Percentiles rank a stretch among this genome's conserved stretches.
These are phyloP conservation scores for Drosophila maculinotata DNA, from an alignment of 2,888 invertebrate species.

Conservation along the genomic window DNA sequence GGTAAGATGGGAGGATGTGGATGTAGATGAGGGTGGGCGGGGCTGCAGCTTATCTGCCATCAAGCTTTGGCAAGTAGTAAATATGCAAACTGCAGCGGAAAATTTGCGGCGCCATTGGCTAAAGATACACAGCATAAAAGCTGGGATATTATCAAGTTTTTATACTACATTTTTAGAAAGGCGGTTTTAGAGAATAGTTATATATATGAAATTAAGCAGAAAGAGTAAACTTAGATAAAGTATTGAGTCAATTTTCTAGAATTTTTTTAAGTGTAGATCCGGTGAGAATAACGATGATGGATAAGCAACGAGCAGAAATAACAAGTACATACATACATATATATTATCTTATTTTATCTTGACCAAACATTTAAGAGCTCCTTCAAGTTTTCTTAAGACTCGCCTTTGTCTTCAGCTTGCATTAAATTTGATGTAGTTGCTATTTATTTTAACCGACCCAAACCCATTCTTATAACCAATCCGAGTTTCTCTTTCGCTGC, in stretches of 20 bases:
- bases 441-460: constrained; percentile 41
- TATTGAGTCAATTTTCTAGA: too few species aligned
- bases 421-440: constrained; percentile 56
- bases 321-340: neutral
- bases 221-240: too few species aligned
- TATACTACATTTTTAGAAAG: too few species aligned
- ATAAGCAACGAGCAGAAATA: neutral
- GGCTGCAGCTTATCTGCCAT: constrained; percentile 44
- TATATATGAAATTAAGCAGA: too few species aligned
- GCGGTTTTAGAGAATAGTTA: too few species aligned
- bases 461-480: neutral
- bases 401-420: constrained; percentile 32
- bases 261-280: neutral
- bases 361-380: constrained; percentile 20
- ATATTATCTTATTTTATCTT: neutral
- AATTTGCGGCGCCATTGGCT: constrained; percentile 16
- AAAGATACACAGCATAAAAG: constrained; percentile 6
- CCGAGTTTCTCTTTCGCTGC: neutral
- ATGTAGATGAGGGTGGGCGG: neutral
- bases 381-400: constrained; percentile 9
- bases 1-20: neutral
- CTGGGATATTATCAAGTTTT: too few species aligned
- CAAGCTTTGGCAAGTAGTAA: constrained; percentile 18
- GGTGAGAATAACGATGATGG: neutral
- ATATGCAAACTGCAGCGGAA: constrained; percentile 37